Evolutionary conservation across 2,888 invertebrate genomes (phyloP).

Genomic region (Glyphotaelius pellucidus): DNA sequence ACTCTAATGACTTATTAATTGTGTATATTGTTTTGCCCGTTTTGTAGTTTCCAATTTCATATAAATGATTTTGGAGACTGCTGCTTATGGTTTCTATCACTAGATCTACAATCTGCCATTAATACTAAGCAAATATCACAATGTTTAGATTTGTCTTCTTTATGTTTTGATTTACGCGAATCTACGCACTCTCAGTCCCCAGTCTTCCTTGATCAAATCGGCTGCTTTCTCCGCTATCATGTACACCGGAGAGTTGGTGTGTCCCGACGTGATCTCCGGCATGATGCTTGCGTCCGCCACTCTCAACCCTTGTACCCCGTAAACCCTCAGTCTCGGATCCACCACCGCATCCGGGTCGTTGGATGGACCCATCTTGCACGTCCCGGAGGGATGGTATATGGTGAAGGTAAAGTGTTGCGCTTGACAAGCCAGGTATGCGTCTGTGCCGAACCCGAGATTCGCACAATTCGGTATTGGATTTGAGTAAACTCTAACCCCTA

Average conservation of each 20-base stretch:
- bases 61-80: not conserved
- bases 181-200: constrained; percentile 68
- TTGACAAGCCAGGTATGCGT: constrained; percentile 84
- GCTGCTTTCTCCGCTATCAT: constrained; percentile 90
- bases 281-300: constrained; percentile 89
- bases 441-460: constrained; percentile 78
- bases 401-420: constrained; percentile 82
- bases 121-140: not conserved
- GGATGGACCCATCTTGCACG: constrained; percentile 82
- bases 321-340: constrained; percentile 79
- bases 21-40: not conserved
- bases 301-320: constrained; percentile 82
- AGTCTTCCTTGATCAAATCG: constrained; percentile 82
- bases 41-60: not conserved
- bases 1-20: not conserved
- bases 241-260: constrained; percentile 86
- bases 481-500: constrained; percentile 79
- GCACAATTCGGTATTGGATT: constrained; percentile 80
- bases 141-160: not conserved
- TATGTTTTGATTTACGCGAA: not conserved
- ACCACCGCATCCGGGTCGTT: constrained; percentile 81
- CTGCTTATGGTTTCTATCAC: not conserved
- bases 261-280: constrained; percentile 86
- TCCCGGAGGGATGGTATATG: constrained; percentile 83
- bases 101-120: not conserved